A percentile compares a stretch with the other conserved stretches of the same genome.
Conservation (phyloP, 2,888 invertebrate genomes). For the Lamellibrachia satsuma region DNA sequence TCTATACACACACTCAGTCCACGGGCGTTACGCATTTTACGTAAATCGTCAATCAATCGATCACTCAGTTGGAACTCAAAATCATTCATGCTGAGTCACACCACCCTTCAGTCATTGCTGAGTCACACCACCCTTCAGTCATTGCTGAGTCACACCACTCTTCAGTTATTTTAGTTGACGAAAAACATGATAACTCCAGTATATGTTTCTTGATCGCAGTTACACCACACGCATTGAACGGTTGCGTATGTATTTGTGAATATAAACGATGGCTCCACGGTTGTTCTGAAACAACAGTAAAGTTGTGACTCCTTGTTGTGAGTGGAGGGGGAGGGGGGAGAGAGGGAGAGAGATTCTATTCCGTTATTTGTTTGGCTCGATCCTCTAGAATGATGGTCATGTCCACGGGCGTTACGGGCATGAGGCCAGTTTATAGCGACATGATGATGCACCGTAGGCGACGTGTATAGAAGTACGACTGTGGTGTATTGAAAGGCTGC, state of each 20-base stretch:
- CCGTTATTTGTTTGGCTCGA: neutral
- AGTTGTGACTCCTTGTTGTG: neutral
- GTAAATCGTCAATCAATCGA: slow-evolving; percentile 8
- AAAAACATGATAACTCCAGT: neutral
- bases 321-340: no score
- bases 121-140: neutral
- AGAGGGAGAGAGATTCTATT: no score
- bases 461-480: neutral
- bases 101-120: neutral
- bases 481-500: neutral
- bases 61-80: neutral
- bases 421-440: neutral
- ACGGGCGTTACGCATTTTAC: no score
- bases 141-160: neutral
- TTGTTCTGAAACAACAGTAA: neutral
- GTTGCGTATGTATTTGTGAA: neutral
- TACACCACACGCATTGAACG: neutral
- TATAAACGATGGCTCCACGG: neutral
- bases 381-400: neutral
- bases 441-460: neutral
- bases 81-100: neutral
- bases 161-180: neutral
- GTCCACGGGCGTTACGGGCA: neutral
- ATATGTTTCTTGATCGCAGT: neutral
- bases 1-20: neutral